Conservation (phyloP, 2,113 vertebrate species). For the Brachyhypopomus gauderio region DNA sequence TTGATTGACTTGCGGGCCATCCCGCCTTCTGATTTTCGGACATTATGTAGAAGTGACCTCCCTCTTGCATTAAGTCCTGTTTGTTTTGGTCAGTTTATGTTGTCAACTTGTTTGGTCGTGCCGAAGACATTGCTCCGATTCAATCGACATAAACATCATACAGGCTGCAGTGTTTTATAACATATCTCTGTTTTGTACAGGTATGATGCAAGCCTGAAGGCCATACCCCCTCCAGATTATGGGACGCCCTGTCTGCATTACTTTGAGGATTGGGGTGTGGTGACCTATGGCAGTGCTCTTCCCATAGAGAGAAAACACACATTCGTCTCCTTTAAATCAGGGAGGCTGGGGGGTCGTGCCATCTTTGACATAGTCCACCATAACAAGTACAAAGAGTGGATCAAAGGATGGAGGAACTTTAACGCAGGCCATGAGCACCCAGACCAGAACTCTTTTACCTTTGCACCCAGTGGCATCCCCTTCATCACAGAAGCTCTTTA, state of each 20-base stretch:
- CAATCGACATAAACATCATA: too few relatives aligned
- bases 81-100: too few relatives aligned
- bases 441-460: constrained; percentile 96
- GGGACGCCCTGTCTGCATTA: constrained; percentile 85
- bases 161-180: neutral
- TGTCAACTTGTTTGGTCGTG: too few relatives aligned
- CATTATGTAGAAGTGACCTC: too few relatives aligned
- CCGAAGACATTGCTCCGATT: too few relatives aligned
- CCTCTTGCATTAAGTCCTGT: too few relatives aligned
- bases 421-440: constrained; percentile 97
- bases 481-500: constrained; percentile 97
- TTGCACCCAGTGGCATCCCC: constrained; percentile 89
- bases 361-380: constrained; percentile 95
- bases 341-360: constrained; percentile 94
- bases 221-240: constrained; percentile 85
- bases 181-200: constrained; percentile 65
- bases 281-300: constrained; percentile 89
- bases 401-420: constrained; percentile 96
- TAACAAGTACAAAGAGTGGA: constrained; percentile 94
- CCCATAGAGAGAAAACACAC: constrained; percentile 83
- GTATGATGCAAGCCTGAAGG: constrained; percentile 86
- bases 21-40: too few relatives aligned
- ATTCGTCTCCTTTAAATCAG: constrained; percentile 97
- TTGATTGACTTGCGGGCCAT: too few relatives aligned
- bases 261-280: constrained; percentile 98